phyloP scores from a whole-genome alignment of 2,888 invertebrate genomes.

The Trilocha varians region DNA sequence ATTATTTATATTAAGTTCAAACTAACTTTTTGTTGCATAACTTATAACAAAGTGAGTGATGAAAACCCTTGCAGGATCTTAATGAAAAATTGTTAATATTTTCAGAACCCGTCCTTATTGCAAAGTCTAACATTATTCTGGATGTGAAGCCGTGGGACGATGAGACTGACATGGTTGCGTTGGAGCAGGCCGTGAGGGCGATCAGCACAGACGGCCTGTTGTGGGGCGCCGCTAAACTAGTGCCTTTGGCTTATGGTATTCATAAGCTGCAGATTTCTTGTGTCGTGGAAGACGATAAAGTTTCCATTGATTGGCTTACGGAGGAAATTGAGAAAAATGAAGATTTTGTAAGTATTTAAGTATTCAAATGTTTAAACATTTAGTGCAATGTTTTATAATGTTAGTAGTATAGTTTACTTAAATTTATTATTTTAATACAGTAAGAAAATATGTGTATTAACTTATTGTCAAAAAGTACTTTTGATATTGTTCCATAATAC shows the following conservation, averaged over 20 bases:
- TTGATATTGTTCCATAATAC: too few species aligned
- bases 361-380: too few species aligned
- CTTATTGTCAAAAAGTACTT: too few species aligned
- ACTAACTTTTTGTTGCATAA: too few species aligned
- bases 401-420: too few species aligned
- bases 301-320: constrained; percentile 89
- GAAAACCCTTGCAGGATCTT: too few species aligned
- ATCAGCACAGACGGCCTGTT: constrained; percentile 88
- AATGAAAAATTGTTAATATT: too few species aligned
- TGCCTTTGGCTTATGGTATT: constrained; percentile 93
- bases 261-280: constrained; percentile 92
- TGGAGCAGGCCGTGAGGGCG: constrained; percentile 86
- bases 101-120: constrained; percentile 87
- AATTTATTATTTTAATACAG: too few species aligned
- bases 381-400: too few species aligned
- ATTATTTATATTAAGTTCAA: too few species aligned
- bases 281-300: constrained; percentile 97
- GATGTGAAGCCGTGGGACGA: constrained; percentile 96
- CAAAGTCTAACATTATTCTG: constrained; percentile 94
- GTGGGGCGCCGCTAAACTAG: constrained; percentile 95
- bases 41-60: too few species aligned
- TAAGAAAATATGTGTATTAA: too few species aligned
- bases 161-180: constrained; percentile 90
- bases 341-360: constrained; percentile 81
- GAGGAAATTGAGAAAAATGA: constrained; percentile 89